Evolutionary conservation across 2,797 vertebrate species (phyloP).

Genomic region (Rhinichthys osculus): DNA sequence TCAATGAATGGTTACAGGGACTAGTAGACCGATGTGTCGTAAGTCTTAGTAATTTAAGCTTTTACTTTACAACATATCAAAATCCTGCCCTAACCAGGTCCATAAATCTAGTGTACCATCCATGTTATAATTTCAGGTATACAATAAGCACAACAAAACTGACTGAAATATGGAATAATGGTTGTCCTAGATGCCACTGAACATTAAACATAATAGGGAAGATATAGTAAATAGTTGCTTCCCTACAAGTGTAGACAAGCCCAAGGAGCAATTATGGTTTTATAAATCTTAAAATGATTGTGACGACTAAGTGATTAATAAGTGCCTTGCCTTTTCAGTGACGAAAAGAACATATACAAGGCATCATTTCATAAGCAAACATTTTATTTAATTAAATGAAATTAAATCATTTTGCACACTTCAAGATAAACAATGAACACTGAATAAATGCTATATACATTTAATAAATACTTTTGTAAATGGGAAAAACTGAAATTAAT

Average conservation of each 20-base stretch:
- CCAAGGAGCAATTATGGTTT: slow-evolving; percentile 20
- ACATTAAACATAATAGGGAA: not conserved
- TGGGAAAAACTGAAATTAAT: not conserved
- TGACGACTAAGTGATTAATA: not conserved
- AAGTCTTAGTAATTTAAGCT: not conserved
- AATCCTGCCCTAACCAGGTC: not conserved
- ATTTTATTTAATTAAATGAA: not conserved
- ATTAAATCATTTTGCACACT: not conserved
- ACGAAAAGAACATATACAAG: not conserved
- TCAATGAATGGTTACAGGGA: not conserved
- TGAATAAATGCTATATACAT: not conserved
- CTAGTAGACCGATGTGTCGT: not conserved
- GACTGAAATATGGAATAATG: not conserved
- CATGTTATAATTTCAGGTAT: not conserved
- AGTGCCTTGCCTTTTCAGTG: not conserved
- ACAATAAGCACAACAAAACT: not conserved
- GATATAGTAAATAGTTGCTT: slow-evolving; percentile 41
- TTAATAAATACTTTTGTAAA: not conserved
- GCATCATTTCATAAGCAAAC: not conserved
- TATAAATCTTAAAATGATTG: slow-evolving; percentile 7
- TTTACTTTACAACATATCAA: not conserved
- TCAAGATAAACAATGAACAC: not conserved
- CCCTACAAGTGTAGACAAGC: slow-evolving; percentile 46
- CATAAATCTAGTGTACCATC: not conserved
- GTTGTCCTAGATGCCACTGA: not conserved